Base-by-base conservation (phyloP, 2,888 invertebrate species). In the Meiosimyza platycephala region DNA sequence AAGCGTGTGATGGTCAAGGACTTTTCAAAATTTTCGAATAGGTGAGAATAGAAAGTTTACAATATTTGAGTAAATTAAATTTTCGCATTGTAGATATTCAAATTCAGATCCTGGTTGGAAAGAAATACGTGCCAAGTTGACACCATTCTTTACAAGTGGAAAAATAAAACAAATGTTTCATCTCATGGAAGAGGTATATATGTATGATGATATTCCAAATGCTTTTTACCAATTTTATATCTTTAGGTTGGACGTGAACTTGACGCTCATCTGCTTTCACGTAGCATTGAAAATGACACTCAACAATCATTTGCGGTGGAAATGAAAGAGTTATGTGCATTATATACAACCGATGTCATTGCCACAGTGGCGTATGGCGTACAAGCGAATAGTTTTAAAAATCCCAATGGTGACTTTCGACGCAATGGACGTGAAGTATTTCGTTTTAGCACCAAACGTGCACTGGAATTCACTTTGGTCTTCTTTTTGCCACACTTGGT, bases 311-410 rank as follows among this genome's bases (percentile, higher is more conserved):
- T 82, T 60, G 79, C 79, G 59, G 51, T 83, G 55, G 87, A 87
- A 74, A 75, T 85, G 55, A 85, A 86, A 66, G 87, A 87, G 72
- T 76, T 86, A 11, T 85, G 85, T 59, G 85, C 87, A 0, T 79
- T 82, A 1, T 87, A 81, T 62, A 86, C 87, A 12, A 86, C 86
- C 3, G 89, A 89, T 76, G 83, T 89, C 2, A 89, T 89, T 72
- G 88, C 86, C 6, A 86, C 87, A 0, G 88, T 88, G 1, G 89
- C 89, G 1, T 89, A 85, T 60, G 89, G 89, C 0, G 80, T 89
- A 0, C 82, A 85, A 67, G 88, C 86, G 1, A 89, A 89, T 74
- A 87, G 87, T 3, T 80, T 89, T 18, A 84, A 82, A 15, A 79
- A 87, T 66, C 85, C 87, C 0, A 80, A 89, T 13, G 84, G 87